phyloP scores from a whole-genome alignment of 2,113 vertebrate genomes.

The Phalacrocorax pelagicus region DNA sequence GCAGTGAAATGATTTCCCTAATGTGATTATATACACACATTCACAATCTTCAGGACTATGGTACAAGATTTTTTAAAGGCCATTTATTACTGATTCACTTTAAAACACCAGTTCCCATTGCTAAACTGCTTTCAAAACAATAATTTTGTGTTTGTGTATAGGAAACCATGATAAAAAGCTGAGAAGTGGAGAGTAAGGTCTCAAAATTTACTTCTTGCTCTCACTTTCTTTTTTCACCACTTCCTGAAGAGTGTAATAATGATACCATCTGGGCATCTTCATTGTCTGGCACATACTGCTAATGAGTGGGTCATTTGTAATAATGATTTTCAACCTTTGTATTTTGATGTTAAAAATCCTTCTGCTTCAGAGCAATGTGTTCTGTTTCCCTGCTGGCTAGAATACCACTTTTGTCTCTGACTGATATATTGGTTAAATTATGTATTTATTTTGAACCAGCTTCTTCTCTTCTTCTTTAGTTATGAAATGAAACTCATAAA shows the following conservation, averaged over 20 bases:
- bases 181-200: background rate
- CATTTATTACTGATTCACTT: background rate
- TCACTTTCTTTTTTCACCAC: background rate
- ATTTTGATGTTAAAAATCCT: background rate
- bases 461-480: background rate
- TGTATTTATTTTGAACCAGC: background rate
- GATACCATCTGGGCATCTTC: background rate
- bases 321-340: background rate
- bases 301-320: background rate
- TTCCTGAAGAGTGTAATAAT: background rate
- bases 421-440: background rate
- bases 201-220: background rate
- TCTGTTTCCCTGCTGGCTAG: background rate
- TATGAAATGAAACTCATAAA: background rate
- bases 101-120: background rate
- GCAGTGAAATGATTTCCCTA: background rate
- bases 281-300: background rate
- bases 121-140: background rate
- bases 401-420: background rate
- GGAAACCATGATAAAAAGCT: background rate
- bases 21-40: background rate
- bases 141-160: background rate
- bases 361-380: background rate
- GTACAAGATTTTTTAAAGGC: background rate
- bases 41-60: background rate